Conservation (phyloP, 2,113 vertebrate species). For the Syrmaticus mikado region DNA sequence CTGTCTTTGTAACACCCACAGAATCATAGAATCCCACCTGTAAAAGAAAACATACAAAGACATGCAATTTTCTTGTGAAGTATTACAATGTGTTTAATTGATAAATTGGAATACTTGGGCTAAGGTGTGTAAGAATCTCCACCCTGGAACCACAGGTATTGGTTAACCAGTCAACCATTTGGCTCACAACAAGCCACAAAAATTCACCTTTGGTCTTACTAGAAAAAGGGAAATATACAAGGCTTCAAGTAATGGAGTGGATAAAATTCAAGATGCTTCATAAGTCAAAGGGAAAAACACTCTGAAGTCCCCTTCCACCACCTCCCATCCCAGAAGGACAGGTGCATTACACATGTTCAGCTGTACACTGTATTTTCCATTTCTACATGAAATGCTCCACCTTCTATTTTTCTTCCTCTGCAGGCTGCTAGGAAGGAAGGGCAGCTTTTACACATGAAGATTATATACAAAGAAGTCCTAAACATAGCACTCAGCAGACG, state of each 20-base stretch:
- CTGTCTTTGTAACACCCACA: background rate
- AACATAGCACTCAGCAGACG: background rate
- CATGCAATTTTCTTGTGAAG: background rate
- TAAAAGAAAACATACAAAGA: background rate
- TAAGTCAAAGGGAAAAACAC: background rate
- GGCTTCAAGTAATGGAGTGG: background rate
- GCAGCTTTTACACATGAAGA: background rate
- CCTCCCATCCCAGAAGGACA: background rate
- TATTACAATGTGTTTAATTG: background rate
- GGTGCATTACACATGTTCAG: background rate
- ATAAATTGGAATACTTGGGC: slow-evolving; percentile 1
- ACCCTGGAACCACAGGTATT: slow-evolving; percentile 13
- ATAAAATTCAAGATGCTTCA: background rate
- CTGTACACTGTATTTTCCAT: background rate
- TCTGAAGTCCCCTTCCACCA: background rate
- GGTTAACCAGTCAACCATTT: background rate
- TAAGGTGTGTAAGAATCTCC: background rate
- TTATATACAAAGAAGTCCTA: fast-evolving
- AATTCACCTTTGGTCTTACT: slow-evolving; percentile 33
- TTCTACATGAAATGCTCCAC: background rate
- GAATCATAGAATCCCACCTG: background rate
- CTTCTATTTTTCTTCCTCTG: background rate
- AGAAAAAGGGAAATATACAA: slow-evolving; percentile 1
- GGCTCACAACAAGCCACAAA: background rate
- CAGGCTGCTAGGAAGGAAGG: background rate